phyloP scores from a whole-genome alignment of 2,797 vertebrate genomes.

The Ciconia nigra region DNA sequence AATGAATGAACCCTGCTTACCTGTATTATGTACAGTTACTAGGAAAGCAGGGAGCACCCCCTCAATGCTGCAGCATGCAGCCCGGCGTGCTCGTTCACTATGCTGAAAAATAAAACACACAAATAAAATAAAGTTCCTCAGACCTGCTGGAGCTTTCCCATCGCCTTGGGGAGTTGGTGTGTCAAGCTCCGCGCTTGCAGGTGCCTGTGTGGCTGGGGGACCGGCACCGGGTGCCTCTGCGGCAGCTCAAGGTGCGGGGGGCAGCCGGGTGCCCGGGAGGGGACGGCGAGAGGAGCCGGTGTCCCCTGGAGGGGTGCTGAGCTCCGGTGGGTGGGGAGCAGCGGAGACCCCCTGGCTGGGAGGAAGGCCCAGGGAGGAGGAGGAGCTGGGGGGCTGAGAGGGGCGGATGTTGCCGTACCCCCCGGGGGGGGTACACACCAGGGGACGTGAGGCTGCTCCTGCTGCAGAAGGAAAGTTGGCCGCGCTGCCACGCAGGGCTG shows the following conservation, averaged over 20 bases:
- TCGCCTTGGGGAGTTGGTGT: accelerated
- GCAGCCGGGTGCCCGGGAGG: too few relatives aligned
- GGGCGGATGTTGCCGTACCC: background rate
- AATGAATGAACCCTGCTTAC: background rate
- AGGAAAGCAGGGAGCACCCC: background rate
- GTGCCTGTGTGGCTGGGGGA: background rate
- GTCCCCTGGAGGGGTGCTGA: background rate
- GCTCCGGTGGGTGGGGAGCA: background rate
- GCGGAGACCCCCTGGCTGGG: background rate
- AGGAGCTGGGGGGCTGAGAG: background rate
- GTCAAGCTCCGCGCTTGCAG: accelerated
- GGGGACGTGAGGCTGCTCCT: background rate
- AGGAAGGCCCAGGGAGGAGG: background rate
- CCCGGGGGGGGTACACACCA: background rate
- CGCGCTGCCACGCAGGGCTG: background rate
- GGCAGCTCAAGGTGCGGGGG: background rate
- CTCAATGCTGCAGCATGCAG: background rate
- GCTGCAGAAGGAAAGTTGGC: conserved; percentile 48
- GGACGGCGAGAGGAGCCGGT: background rate
- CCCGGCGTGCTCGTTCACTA: accelerated
- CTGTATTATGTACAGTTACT: background rate
- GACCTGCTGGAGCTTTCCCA: background rate
- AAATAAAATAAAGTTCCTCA: background rate
- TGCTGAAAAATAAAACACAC: background rate
- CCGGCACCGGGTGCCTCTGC: too few relatives aligned